These are phyloP conservation scores for Heptranchias perlo DNA, from an alignment of 2,113 vertebrate genomes.

Conservation along the genomic window DNA sequence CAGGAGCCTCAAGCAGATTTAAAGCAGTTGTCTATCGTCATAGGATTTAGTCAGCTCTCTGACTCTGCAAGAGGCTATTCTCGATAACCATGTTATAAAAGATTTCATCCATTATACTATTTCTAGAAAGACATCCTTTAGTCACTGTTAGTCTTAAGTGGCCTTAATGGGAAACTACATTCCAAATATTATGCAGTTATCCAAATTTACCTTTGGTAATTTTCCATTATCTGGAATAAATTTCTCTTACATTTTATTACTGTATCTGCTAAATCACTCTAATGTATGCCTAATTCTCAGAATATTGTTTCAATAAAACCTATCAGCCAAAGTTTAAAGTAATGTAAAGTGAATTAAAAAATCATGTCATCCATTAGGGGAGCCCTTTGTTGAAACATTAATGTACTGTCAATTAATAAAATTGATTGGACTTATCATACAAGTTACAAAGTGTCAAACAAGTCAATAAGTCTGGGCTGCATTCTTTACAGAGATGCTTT, in stretches of 20 bases:
- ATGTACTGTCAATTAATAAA: background rate
- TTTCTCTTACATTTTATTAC: background rate
- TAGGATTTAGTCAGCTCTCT: background rate
- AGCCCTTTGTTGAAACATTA: background rate
- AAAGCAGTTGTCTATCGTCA: slow-evolving; percentile 18
- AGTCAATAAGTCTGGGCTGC: background rate
- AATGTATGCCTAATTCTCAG: background rate
- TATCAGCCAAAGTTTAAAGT: background rate
- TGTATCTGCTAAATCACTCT: background rate
- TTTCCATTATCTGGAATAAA: slow-evolving; percentile 23
- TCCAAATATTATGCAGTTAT: slow-evolving; percentile 22
- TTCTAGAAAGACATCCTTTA: background rate
- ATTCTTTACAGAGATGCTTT: background rate
- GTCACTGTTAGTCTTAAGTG: slow-evolving; percentile 3
- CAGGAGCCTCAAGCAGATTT: slow-evolving; percentile 18
- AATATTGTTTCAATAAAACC: background rate
- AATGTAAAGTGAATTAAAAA: background rate
- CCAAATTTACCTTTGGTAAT: slow-evolving; percentile 13
- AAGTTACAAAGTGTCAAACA: background rate
- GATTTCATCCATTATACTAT: background rate
- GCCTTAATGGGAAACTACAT: background rate
- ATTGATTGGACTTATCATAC: background rate
- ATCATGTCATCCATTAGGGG: background rate
- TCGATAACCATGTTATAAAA: background rate
- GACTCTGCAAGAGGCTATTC: background rate